Conservation (phyloP, 1,140 invertebrate genomes). For the Cydia pomonella region DNA sequence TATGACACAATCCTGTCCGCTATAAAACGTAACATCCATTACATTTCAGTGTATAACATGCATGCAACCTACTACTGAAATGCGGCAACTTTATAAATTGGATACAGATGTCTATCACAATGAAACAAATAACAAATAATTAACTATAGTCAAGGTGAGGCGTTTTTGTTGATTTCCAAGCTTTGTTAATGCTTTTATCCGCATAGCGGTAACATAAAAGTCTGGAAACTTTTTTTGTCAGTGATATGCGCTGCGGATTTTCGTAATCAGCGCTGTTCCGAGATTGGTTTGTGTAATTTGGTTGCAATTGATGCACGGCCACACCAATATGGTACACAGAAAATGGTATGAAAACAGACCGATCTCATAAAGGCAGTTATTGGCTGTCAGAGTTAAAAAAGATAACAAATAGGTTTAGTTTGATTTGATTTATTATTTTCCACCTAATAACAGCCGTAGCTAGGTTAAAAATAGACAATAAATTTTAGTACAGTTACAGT, state of each 20-base stretch:
- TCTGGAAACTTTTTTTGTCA: not conserved
- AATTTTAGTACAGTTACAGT: too few relatives aligned
- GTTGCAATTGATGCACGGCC: not conserved
- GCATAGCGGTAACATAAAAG: not conserved
- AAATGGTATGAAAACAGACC: not conserved
- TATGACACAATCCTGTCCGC: slow-evolving; percentile 11
- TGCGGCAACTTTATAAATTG: not conserved
- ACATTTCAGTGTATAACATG: not conserved
- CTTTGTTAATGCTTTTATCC: not conserved
- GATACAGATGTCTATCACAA: too few relatives aligned
- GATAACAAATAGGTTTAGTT: too few relatives aligned
- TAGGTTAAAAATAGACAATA: too few relatives aligned
- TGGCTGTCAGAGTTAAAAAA: too few relatives aligned
- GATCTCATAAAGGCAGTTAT: not conserved
- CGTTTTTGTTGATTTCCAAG: not conserved
- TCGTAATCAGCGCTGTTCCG: not conserved
- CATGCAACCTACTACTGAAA: not conserved
- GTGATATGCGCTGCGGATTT: not conserved
- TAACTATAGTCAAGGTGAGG: too few relatives aligned
- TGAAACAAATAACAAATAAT: too few relatives aligned
- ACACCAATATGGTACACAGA: not conserved
- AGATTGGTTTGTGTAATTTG: not conserved
- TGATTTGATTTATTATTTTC: too few relatives aligned
- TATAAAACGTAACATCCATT: slow-evolving; percentile 14
- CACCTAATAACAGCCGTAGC: too few relatives aligned